These are phyloP conservation scores for Cichlasoma orientale DNA, from an alignment of 2,797 vertebrate species.

Conservation along the genomic window DNA sequence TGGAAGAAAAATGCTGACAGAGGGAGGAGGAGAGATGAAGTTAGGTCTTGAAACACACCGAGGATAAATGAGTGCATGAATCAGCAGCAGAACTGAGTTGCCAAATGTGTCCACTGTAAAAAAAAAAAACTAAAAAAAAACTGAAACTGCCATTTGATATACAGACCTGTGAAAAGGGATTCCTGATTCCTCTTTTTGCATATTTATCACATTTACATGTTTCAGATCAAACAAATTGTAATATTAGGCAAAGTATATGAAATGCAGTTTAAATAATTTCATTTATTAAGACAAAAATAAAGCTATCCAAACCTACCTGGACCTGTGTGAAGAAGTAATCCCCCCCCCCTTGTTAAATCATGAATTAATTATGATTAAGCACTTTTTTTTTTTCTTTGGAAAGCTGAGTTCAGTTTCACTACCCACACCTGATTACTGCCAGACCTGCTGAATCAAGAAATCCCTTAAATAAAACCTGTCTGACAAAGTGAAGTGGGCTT, in stretches of 20 bases:
- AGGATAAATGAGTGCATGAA: conserved; percentile 10
- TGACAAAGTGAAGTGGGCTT: not conserved
- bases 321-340: no score
- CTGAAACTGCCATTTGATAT: not conserved
- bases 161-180: not conserved
- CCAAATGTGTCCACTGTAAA: not conserved
- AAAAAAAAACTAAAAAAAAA: not conserved
- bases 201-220: not conserved
- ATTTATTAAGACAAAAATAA: not conserved
- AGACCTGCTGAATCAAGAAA: no score
- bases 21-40: not conserved
- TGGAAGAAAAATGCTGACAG: conserved; percentile 23
- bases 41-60: conserved; percentile 3
- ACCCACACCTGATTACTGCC: no score
- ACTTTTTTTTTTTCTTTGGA: no score
- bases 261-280: not conserved
- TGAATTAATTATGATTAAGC: no score
- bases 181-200: rapidly evolving
- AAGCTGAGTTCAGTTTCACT: no score
- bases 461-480: not conserved
- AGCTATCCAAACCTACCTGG: not conserved
- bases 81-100: not conserved
- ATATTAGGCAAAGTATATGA: not conserved
- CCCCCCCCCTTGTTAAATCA: no score
- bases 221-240: not conserved